Evolutionary conservation across 2,888 invertebrate genomes (phyloP).

Genomic region (Aphrophora alni): DNA sequence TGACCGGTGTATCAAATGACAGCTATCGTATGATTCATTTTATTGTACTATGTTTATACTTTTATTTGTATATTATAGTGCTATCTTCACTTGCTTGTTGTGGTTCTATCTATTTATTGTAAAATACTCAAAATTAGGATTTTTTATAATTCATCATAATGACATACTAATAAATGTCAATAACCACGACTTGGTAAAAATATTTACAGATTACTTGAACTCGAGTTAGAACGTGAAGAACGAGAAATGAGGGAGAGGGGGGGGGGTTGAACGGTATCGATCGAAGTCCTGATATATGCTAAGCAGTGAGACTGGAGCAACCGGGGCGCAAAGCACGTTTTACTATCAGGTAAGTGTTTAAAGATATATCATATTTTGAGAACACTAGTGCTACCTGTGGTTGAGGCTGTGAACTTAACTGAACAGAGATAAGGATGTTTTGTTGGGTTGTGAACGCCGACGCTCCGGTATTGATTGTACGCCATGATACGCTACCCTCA

Average conservation of each 20-base stretch:
- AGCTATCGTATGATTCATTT: too few species aligned
- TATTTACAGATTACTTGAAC: too few species aligned
- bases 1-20: too few species aligned
- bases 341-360: not conserved
- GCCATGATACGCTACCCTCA: constrained; percentile 33
- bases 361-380: not conserved
- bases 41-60: too few species aligned
- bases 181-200: too few species aligned
- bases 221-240: too few species aligned
- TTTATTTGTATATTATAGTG: too few species aligned
- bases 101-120: too few species aligned
- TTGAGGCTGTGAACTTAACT: not conserved
- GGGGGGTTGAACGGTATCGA: not conserved
- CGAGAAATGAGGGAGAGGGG: not conserved
- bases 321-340: not conserved
- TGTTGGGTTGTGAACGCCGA: constrained; percentile 3
- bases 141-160: too few species aligned
- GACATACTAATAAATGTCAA: too few species aligned
- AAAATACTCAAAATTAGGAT: too few species aligned
- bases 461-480: constrained; percentile 24
- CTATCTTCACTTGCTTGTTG: too few species aligned
- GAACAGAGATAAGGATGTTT: not conserved
- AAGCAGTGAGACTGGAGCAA: not conserved
- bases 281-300: not conserved
- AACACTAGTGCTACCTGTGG: not conserved